Evolutionary conservation across 2,888 invertebrate genomes (phyloP).

Genomic region (Perdita meconis): DNA sequence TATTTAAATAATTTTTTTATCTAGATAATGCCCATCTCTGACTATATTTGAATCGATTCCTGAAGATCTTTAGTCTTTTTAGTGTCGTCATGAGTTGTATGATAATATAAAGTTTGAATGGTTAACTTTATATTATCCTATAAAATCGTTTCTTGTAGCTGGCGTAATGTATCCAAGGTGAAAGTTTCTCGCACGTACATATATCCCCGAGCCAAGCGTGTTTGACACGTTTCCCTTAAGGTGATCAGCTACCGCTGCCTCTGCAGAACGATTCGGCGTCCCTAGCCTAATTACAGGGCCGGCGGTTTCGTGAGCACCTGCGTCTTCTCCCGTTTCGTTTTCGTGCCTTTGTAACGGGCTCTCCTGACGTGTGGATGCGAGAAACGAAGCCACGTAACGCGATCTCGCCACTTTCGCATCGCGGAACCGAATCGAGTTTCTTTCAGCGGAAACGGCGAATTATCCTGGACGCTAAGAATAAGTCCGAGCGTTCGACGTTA

Average conservation of each 20-base stretch:
- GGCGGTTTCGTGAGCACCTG: constrained; percentile 70
- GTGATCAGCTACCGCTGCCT: constrained; percentile 65
- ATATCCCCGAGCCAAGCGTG: constrained; percentile 49
- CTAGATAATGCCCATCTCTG: no score
- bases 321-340: constrained; percentile 73
- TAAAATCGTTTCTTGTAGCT: neutral
- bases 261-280: constrained; percentile 73
- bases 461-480: neutral
- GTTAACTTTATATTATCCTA: no score
- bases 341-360: constrained; percentile 66
- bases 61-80: no score
- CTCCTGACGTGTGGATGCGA: constrained; percentile 40
- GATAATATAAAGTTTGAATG: no score
- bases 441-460: neutral
- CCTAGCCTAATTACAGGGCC: constrained; percentile 78
- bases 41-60: no score
- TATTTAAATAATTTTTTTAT: no score
- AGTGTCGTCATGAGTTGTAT: no score
- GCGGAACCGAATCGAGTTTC: constrained; percentile 37
- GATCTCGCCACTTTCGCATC: constrained; percentile 39
- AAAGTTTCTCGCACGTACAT: constrained; percentile 11
- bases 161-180: neutral
- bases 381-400: constrained; percentile 60
- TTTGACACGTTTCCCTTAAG: constrained; percentile 68
- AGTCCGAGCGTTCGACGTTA: no score